Evolutionary conservation across 2,797 vertebrate species (phyloP), one percentile per base, ranked within the genome.

Genomic region (Acrossocheilus wenchowensis): DNA sequence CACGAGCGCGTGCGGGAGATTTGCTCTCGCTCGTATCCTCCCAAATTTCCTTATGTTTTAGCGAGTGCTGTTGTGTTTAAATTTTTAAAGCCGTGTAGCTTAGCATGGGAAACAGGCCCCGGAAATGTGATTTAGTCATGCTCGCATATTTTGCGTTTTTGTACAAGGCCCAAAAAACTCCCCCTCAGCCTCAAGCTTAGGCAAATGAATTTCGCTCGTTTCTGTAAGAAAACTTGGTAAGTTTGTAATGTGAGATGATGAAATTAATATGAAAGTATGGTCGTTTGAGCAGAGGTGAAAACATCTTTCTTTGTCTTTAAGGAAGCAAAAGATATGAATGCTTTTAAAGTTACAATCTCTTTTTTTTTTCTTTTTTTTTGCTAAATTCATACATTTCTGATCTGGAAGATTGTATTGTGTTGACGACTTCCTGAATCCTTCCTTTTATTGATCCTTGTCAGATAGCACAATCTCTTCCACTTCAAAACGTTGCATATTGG

Each of bases 1-100:
- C 89, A 89, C 75, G 19, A 50, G 84, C 34, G 77, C 78, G 86
- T 90, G 89, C 89, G 85, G 91, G 90, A 89, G 85, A 66, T 86
- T 86, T 84, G 68, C 75, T 43, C 7, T 50, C 14, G 30, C 72
- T 80, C 48, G 23, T 64, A 75, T 72, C 78, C 69, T 83, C 64
- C 69, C 36, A 45, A 78, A 81, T 83, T 83, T 89, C 45, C 43
- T 52, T 80, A 54, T 85, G 86, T 86, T 87, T 64, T 74, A 83
- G 54, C 14, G 7, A 86, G 23, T 60, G 57, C 57, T 81, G 85
- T 86, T 86, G 52, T 86, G 78, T 81, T 81, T 14, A 12, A 85
- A 26, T 54, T 89, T 83, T 87, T 75, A 75, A 88, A 75, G 75
- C 74, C 17, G 79, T 81, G 69, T 69, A 85, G 62, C 68, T 78